A percentile compares a stretch with the other conserved stretches of the same genome.
These are phyloP conservation scores for Epinotia nisella DNA, from an alignment of 2,888 invertebrate species.

Conservation along the genomic window DNA sequence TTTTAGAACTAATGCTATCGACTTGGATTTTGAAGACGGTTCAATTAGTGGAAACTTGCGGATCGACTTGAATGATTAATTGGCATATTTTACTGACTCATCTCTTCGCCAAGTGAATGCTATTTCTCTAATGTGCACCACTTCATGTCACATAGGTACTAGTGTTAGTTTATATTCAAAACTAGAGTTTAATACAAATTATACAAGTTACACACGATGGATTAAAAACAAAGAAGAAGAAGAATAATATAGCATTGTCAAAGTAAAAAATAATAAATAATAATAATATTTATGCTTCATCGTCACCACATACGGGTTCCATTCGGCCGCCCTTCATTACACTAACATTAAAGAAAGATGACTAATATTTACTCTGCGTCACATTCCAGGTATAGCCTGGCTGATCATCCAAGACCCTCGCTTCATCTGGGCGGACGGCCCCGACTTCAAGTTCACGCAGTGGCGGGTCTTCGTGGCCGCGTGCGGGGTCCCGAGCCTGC, in stretches of 20 bases:
- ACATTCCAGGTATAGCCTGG: slow-evolving; percentile 74
- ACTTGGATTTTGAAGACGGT: not conserved
- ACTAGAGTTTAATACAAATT: no score
- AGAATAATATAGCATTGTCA: no score
- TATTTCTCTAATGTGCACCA: not conserved
- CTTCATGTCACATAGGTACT: not conserved
- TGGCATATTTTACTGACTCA: no score
- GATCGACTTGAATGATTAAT: no score
- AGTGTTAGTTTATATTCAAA: not conserved
- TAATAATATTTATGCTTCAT: not conserved
- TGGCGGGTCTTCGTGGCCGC: slow-evolving; percentile 87
- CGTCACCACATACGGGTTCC: not conserved
- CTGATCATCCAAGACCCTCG: slow-evolving; percentile 71
- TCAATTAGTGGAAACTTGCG: no score
- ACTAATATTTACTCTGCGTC: not conserved
- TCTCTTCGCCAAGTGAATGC: not conserved
- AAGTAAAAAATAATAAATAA: no score
- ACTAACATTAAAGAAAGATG: not conserved
- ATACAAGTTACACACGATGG: no score
- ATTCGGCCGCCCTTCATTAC: not conserved
- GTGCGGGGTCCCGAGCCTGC: slow-evolving; percentile 84
- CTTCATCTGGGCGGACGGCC: slow-evolving; percentile 66
- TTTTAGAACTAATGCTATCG: not conserved
- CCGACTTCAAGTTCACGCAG: slow-evolving; percentile 80
- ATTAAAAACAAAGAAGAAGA: no score